These are phyloP conservation scores for Mastigias papua DNA, from an alignment of 30 jellyfish, hydroid and myxozoan species.

Conservation along the genomic window DNA sequence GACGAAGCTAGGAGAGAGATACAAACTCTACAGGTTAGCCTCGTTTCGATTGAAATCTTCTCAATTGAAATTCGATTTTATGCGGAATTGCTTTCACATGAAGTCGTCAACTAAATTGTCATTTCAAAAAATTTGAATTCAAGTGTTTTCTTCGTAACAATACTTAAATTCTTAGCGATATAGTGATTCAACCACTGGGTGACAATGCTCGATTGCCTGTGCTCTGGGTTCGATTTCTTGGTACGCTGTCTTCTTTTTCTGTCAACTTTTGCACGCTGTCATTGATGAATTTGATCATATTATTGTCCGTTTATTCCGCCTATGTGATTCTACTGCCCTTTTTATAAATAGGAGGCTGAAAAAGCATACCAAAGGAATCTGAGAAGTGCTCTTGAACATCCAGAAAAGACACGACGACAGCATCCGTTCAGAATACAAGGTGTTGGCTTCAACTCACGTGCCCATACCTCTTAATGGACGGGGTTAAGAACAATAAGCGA, in stretches of 20 bases:
- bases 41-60: not conserved
- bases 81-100: no score
- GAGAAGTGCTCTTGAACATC: conserved; percentile 78
- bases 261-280: no score
- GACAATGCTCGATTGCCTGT: no score
- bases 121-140: no score
- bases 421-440: conserved; percentile 76
- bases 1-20: conserved; percentile 92
- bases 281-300: no score
- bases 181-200: no score
- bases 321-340: not conserved
- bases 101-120: no score
- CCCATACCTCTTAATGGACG: conserved; percentile 43
- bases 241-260: no score
- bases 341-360: conserved; percentile 76
- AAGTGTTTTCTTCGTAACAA: no score
- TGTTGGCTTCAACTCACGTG: conserved; percentile 62
- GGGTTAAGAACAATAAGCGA: not conserved
- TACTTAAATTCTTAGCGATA: no score
- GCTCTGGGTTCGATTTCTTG: no score
- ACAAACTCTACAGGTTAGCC: conserved; percentile 63
- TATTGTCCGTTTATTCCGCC: no score
- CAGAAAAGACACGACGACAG: conserved; percentile 80
- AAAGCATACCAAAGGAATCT: conserved; percentile 76
- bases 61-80: not conserved